A percentile compares a stretch with the other conserved stretches of the same genome.
phyloP scores from a whole-genome alignment of 2,113 vertebrate genomes.

The Nycticebus coucang region DNA sequence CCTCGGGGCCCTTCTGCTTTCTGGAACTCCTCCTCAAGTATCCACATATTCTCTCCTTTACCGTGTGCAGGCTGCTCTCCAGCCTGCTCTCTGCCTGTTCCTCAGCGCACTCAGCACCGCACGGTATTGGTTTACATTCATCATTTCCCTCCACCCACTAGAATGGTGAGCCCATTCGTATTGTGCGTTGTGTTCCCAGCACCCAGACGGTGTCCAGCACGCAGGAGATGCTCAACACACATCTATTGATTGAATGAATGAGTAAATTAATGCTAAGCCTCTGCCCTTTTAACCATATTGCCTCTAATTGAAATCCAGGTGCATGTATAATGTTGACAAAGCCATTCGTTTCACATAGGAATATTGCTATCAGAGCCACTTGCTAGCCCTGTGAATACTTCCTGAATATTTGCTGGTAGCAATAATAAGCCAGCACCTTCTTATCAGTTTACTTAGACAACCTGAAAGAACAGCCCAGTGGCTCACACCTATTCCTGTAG shows the following conservation, averaged over 20 bases:
- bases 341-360: background rate
- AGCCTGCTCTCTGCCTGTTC: background rate
- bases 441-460: constrained; percentile 11
- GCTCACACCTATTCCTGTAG: no score
- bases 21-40: background rate
- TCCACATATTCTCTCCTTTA: background rate
- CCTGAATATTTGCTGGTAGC: background rate
- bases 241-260: background rate
- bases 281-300: background rate
- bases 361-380: background rate
- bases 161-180: background rate
- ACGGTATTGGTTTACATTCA: background rate
- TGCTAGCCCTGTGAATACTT: background rate
- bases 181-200: no score
- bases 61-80: background rate
- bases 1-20: background rate
- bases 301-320: background rate
- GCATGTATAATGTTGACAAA: background rate
- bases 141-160: background rate
- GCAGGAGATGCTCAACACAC: background rate
- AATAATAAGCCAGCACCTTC: background rate
- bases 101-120: background rate
- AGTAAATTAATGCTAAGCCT: background rate
- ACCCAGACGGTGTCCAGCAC: background rate
- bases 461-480: no score